A percentile compares a stretch with the other conserved stretches of the same genome.
Conservation (phyloP, 1,140 invertebrate genomes). For the Dendroctonus valens region DNA sequence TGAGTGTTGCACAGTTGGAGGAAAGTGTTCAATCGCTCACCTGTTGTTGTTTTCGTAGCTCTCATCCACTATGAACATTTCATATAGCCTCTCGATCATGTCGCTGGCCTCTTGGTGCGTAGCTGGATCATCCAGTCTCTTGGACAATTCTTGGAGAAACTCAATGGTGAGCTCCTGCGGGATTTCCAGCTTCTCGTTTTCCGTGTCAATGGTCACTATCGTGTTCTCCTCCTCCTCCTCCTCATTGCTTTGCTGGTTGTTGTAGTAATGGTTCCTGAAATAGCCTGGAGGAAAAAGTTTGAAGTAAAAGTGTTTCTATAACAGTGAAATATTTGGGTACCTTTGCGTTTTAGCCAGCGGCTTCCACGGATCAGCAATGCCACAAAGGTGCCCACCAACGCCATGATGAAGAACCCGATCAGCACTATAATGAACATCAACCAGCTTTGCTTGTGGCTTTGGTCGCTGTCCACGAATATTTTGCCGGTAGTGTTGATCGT, state of each 20-base stretch:
- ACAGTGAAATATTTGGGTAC: background rate
- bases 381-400: slow-evolving; percentile 53
- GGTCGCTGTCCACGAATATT: slow-evolving; percentile 39
- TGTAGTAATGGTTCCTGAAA: slow-evolving; percentile 44
- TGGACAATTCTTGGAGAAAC: slow-evolving; percentile 65
- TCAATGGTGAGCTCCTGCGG: slow-evolving; percentile 74
- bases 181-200: slow-evolving; percentile 60
- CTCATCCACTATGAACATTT: slow-evolving; percentile 73
- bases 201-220: slow-evolving; percentile 50
- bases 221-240: slow-evolving; percentile 51
- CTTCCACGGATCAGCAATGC: slow-evolving; percentile 55
- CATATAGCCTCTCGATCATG: slow-evolving; percentile 76
- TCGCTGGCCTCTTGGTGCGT: slow-evolving; percentile 71
- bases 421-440: slow-evolving; percentile 44
- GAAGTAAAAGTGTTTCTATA: background rate
- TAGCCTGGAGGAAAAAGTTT: slow-evolving; percentile 47
- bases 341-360: slow-evolving; percentile 56
- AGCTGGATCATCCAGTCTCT: slow-evolving; percentile 69
- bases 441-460: slow-evolving; percentile 32
- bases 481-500: slow-evolving; percentile 50
- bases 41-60: slow-evolving; percentile 63
- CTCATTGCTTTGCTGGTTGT: slow-evolving; percentile 38
- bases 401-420: slow-evolving; percentile 53
- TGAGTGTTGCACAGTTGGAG: background rate
- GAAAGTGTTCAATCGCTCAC: slow-evolving; percentile 34